phyloP scores from a whole-genome alignment of 2,888 invertebrate genomes.

The Tenodera sinensis region DNA sequence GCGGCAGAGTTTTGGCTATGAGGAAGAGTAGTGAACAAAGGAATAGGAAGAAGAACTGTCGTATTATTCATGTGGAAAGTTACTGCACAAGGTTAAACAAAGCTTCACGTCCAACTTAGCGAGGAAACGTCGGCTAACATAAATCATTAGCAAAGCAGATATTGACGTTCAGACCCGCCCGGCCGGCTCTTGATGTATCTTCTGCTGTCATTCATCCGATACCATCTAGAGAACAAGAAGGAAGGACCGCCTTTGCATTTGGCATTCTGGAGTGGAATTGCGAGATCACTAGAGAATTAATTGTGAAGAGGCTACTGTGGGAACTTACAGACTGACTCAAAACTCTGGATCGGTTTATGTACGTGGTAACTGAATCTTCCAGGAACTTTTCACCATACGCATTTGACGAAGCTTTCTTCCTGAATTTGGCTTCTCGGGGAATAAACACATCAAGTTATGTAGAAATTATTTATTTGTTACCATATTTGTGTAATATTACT shows the following conservation, averaged over 20 bases:
- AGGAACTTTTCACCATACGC: no score
- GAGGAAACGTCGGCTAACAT: neutral
- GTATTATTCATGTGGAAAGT: neutral
- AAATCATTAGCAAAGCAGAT: neutral
- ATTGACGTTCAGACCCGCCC: neutral
- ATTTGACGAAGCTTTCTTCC: no score
- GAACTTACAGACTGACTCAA: no score
- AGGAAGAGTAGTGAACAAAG: neutral
- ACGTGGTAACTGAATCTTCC: no score
- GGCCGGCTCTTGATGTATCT: neutral
- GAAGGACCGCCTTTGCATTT: neutral
- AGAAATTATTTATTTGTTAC: no score
- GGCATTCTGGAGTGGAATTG: neutral
- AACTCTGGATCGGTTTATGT: no score
- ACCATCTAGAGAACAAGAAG: neutral
- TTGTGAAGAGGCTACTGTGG: neutral
- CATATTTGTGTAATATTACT: no score
- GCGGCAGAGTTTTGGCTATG: neutral
- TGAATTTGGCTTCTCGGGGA: no score
- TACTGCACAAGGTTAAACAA: neutral
- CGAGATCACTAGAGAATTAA: neutral
- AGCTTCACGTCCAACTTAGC: neutral
- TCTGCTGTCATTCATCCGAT: neutral
- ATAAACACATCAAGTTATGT: no score
- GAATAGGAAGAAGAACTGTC: neutral